phyloP scores from a whole-genome alignment of 2,888 invertebrate species.

The Drosophila austrosaltans region DNA sequence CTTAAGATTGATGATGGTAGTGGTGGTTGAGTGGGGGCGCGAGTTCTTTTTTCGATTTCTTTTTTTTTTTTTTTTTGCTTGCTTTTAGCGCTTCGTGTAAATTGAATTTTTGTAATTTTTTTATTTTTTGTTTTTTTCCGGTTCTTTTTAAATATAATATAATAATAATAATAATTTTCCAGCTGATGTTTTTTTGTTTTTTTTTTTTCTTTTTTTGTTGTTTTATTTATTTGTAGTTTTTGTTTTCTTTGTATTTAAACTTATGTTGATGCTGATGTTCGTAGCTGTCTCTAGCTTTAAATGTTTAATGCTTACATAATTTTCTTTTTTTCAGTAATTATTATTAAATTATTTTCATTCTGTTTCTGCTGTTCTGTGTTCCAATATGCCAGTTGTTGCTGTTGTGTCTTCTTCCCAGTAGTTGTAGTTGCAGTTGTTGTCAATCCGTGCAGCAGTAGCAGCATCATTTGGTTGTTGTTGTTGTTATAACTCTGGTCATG shows the following conservation, averaged over 20 bases:
- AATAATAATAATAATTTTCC: slow-evolving; percentile 78
- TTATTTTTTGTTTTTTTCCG: slow-evolving; percentile 70
- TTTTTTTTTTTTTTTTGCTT: slow-evolving; percentile 29
- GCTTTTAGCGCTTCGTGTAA: slow-evolving; percentile 42
- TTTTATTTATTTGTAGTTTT: slow-evolving; percentile 72
- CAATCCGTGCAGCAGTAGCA: not conserved
- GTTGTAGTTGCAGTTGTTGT: slow-evolving; percentile 9
- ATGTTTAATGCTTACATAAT: slow-evolving; percentile 75
- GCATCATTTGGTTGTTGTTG: slow-evolving; percentile 16
- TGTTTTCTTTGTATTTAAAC: slow-evolving; percentile 73
- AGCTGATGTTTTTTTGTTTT: slow-evolving; percentile 70
- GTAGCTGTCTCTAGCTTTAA: slow-evolving; percentile 74
- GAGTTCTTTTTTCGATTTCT: slow-evolving; percentile 7
- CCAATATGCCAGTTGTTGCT: slow-evolving; percentile 39
- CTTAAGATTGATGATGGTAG: slow-evolving; percentile 1
- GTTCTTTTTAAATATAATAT: slow-evolving; percentile 79
- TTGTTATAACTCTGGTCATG: slow-evolving; percentile 16
- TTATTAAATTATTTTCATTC: slow-evolving; percentile 73
- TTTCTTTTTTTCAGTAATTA: slow-evolving; percentile 69
- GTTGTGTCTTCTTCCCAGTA: slow-evolving; percentile 13
- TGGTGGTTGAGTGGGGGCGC: not conserved
- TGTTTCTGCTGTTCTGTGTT: slow-evolving; percentile 42
- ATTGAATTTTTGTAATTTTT: slow-evolving; percentile 75
- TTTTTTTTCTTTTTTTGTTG: slow-evolving; percentile 69
- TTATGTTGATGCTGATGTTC: slow-evolving; percentile 77